Percentiles rank a stretch among this genome's conserved stretches.
Conservation (phyloP, 2,888 invertebrate species). For the Cheilosia soror region DNA sequence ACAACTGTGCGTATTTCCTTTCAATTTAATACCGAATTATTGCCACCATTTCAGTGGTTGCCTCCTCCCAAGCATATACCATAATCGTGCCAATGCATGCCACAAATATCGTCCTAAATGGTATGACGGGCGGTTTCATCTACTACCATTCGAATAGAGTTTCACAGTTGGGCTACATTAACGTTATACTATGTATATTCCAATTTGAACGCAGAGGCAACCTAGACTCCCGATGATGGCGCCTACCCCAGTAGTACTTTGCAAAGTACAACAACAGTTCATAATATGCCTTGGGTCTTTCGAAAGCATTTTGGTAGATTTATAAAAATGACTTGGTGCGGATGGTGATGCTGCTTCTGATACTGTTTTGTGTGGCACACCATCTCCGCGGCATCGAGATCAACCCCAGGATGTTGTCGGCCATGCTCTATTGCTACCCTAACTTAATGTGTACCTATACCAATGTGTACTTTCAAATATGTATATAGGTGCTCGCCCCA, state of each 20-base stretch:
- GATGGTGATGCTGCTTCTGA: constrained; percentile 1
- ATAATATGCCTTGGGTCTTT: constrained; percentile 26
- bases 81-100: background rate
- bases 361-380: constrained; percentile 1
- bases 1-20: background rate
- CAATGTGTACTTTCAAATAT: background rate
- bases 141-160: constrained; percentile 15
- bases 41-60: constrained; percentile 4
- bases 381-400: constrained; percentile 20
- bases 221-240: background rate
- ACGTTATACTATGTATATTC: background rate
- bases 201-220: background rate
- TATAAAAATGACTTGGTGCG: constrained; percentile 6
- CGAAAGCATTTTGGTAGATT: constrained; percentile 16
- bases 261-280: constrained; percentile 9
- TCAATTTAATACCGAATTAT: constrained; percentile 23
- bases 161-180: constrained; percentile 18
- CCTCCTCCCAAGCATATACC: background rate
- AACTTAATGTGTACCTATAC: background rate
- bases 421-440: constrained; percentile 13
- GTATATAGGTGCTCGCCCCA: background rate
- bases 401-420: constrained; percentile 40
- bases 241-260: background rate
- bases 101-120: constrained; percentile 29
- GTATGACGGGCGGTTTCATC: constrained; percentile 4